Evolutionary conservation across 2,113 vertebrate genomes (phyloP), one percentile per base, ranked within the genome.

Genomic region (Nycticebus coucang): DNA sequence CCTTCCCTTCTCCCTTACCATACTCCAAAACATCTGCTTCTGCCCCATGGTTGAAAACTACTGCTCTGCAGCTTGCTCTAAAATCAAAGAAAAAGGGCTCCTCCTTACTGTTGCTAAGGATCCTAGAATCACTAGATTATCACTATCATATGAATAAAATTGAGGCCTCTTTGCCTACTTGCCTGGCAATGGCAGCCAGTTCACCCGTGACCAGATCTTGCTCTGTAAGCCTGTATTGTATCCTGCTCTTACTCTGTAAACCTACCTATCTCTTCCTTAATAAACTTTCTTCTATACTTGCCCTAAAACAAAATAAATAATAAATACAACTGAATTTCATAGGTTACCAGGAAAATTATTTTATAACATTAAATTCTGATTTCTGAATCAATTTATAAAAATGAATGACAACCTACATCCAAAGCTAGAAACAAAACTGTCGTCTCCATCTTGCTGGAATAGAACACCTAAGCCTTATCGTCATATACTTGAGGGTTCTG

Each of bases 21-120:
- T 24, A 86, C n/a, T 59, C 71, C n/a, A 92, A 95, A 94, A 69
- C 74, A 95, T 83, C 77, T 72, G 21, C 50, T 72, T 91, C 77
- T 91, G 22, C 14, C 28, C 77, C 68, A n/a, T 89, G 14, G 13
- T 9, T 75, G 24, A 26, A 26, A 80, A 57, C 37, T 28, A 41
- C 41, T 57, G 19, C 33, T 74, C 35, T 17, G n/a, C 4, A 72
- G 35, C 9, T 68, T 91, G 77, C 33, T 81, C 30, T 59, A 9
- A 3, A 78, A 5, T 50, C 26, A 28, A 69, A 89, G 4, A 21
- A 60, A 83, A 77, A 37, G 8, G 18, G 22, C 13, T 62, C 28
- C 50, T 59, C 10, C n/a, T 28, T 24, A 57, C 12, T 55, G 59
- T n/a, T 68, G 45, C 60, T 28, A 86, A 41, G 26, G 11, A 87